A percentile compares a stretch with the other conserved stretches of the same genome.
These are phyloP conservation scores for Chrysemys picta DNA, from an alignment of 2,113 vertebrate genomes.

Conservation along the genomic window DNA sequence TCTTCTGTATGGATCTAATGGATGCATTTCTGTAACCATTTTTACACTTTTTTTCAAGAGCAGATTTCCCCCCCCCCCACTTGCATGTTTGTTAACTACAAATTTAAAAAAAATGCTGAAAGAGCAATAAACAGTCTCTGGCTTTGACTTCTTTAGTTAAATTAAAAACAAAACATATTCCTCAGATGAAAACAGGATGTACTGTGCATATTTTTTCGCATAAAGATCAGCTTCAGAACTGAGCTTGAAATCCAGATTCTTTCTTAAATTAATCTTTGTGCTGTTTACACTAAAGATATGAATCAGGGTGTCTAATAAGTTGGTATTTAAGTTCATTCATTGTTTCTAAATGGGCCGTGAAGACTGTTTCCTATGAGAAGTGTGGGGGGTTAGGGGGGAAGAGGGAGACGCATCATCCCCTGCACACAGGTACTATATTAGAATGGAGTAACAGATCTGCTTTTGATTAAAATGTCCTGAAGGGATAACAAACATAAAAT, in stretches of 20 bases:
- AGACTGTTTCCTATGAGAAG: constrained; percentile 7
- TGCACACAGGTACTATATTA: neutral
- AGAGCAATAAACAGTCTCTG: neutral
- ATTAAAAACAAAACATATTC: neutral
- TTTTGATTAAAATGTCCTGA: constrained; percentile 16
- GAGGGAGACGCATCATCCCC: neutral
- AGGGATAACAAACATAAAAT: constrained; percentile 8
- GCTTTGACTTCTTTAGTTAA: neutral
- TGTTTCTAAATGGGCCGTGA: neutral
- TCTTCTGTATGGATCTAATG: neutral
- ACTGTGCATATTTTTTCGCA: neutral
- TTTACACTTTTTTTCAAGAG: neutral
- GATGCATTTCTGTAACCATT: neutral
- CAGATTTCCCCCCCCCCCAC: neutral
- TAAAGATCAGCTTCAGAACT: neutral
- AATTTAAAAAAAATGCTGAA: neutral
- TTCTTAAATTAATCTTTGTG: neutral
- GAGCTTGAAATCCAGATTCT: neutral
- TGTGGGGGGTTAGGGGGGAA: neutral
- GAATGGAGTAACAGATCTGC: neutral
- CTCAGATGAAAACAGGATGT: neutral
- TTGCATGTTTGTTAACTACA: neutral
- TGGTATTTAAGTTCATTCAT: neutral
- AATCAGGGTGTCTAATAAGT: constrained; percentile 2
- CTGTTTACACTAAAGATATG: constrained; percentile 9